Evolutionary conservation across 2,113 vertebrate genomes (phyloP), one percentile per base, ranked within the genome.

Genomic region (Prionailurus bengalensis): DNA sequence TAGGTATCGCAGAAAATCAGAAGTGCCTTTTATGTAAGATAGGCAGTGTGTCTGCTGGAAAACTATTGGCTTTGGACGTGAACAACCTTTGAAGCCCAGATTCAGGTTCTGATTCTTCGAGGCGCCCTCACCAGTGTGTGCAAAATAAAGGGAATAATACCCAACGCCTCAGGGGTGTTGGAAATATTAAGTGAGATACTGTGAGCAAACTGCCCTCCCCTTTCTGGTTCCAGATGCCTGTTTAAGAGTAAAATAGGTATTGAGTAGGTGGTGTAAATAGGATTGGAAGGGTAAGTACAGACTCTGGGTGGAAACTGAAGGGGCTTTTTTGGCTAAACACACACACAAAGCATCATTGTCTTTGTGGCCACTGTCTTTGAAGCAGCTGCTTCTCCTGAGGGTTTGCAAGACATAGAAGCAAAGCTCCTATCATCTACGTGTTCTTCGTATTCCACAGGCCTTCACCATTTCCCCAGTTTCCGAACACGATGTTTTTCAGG

Each of bases 401-500:
- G 14, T 76, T 83, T 65, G 7, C 33, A 74, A 68, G 11, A 82
- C 80, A 68, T 63, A 25, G 31, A 88, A 88, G 48, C 61, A 85
- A 97, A 90, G 17, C 39, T 66, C 19, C 73, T 65, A 17, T 27
- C 36, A n/a, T 63, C 33, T 55, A 63, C 29, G 2, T 29, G 27
- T 58, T 95, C 33, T 51, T 80, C 25, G 36, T 17, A 79, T 61
- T 42, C 42, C 45, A 89, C 19, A 42, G 61, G 15, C 45, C 29
- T 36, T 94, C 36, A 65, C 14, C 11, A 29, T 45, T 91, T 92
- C 14, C 8, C 29, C 61, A 21, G 36, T 63, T 97, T 97, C 80
- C 93, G 61, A 86, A 94, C 58, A 80, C 84, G 95, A 55, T 9
- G 5, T 8, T 93, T 95, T 93, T 71, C 25, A 71, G 51, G 39